Evolutionary conservation across 2,113 vertebrate genomes (phyloP), one percentile per base, ranked within the genome.

Genomic region (Chaetodon auriga): DNA sequence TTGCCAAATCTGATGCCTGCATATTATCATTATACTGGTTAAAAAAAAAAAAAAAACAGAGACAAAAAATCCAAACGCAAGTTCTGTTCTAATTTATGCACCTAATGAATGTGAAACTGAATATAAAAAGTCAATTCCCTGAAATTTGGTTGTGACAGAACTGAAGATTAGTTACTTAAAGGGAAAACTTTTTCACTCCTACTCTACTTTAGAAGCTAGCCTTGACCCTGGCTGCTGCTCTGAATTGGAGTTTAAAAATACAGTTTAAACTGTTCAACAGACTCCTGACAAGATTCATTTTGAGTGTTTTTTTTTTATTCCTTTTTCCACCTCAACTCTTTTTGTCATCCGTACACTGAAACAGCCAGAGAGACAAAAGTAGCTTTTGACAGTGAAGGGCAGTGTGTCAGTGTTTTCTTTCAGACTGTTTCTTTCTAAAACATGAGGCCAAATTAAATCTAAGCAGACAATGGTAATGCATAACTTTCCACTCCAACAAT

Each of bases 261-360:
- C 46, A 23, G 45, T 68, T 73, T 45, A 68, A 81, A 76, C 46
- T 10, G 19, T 62, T 76, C 25, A 38, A 57, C 57, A 75, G 84
- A 85, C 79, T 89, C 79, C 64, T 79, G 79, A 83, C 83, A 76
- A 78, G 71, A 82, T 84, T 91, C 38, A 54, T 49, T 71, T 63
- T 53, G 58, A 66, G 36, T 45, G 19, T 68, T 78, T 77, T 30
- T 78, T 77, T 30, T 30, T 57, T n/a, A 62, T 18, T 63, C 10
- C 7, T 54, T 55, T 62, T 48, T 41, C 45, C 25, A 46, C n/a
- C 9, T 30, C 38, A 63, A 61, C 35, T 58, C 16, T 38, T 77
- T 62, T 23, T 55, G 23, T 46, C 2, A 0, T 43, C 25, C n/a
- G 75, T 70, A 63, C 4, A 36, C 25, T 15, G 57, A 75, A n/a